Conservation (phyloP, 2,113 vertebrate species). For the Oncorhynchus clarkii region DNA sequence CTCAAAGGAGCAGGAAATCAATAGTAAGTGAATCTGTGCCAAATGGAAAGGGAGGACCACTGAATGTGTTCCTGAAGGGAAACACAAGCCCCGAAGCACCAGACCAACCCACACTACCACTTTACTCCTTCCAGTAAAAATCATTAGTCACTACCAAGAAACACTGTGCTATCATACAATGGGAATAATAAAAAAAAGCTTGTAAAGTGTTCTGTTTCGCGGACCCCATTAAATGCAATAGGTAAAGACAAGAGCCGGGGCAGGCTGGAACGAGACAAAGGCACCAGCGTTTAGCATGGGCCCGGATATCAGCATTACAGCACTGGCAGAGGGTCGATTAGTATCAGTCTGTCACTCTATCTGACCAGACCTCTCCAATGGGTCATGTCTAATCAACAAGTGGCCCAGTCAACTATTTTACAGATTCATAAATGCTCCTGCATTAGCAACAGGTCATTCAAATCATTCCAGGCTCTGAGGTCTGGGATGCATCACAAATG, state of each 20-base stretch:
- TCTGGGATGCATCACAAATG: conserved; percentile 4
- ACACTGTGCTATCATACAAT: conserved; percentile 2
- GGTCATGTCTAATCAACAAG: conserved; percentile 53
- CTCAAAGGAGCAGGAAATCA: conserved; percentile 3
- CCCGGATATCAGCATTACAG: conserved; percentile 5
- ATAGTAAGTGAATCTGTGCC: conserved; percentile 48
- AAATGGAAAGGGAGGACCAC: conserved; percentile 39
- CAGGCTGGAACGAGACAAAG: neutral
- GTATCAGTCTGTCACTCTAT: conserved; percentile 21
- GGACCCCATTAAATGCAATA: conserved; percentile 39
- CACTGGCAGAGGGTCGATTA: conserved; percentile 31
- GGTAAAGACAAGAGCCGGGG: conserved; percentile 29
- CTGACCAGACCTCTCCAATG: conserved; percentile 37
- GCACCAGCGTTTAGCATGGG: conserved; percentile 17
- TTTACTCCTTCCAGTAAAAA: conserved; percentile 36
- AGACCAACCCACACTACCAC: conserved; percentile 14
- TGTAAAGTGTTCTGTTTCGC: conserved; percentile 27
- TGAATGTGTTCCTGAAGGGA: conserved; percentile 40
- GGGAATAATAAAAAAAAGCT: conserved; percentile 34
- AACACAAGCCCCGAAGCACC: conserved; percentile 27
- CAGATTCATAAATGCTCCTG: conserved; percentile 55
- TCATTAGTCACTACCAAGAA: conserved; percentile 34
- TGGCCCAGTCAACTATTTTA: conserved; percentile 55
- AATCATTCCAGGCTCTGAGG: conserved; percentile 39
- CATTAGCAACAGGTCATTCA: conserved; percentile 57